Evolutionary conservation across 1,140 invertebrate genomes (phyloP).

Genomic region (Macrosteles quadrilineatus): DNA sequence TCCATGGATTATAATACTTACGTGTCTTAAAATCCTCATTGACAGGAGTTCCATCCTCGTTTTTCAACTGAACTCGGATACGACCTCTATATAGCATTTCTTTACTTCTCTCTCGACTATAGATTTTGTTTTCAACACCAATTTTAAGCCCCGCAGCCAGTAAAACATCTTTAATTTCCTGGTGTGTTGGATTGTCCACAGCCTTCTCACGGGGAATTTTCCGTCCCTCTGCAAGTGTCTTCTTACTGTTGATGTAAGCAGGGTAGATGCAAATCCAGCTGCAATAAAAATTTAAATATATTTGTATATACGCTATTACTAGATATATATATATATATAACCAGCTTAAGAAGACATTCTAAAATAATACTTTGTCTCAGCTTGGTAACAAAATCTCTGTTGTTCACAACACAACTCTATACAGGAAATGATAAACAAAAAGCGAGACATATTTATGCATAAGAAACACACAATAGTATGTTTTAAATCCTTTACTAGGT

Average conservation of each 20-base stretch:
- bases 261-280: slow-evolving; percentile 98
- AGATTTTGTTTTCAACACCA: slow-evolving; percentile 92
- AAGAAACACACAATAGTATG: too few relatives aligned
- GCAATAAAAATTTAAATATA: too few relatives aligned
- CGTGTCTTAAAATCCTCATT: slow-evolving; percentile 72
- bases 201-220: slow-evolving; percentile 81
- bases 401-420: too few relatives aligned
- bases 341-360: too few relatives aligned
- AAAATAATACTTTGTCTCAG: too few relatives aligned
- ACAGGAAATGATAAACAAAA: too few relatives aligned
- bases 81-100: slow-evolving; percentile 81
- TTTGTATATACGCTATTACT: too few relatives aligned
- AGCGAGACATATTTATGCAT: too few relatives aligned
- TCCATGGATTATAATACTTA: too few relatives aligned
- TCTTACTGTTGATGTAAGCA: slow-evolving; percentile 93
- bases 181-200: slow-evolving; percentile 91
- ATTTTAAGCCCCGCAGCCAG: slow-evolving; percentile 78
- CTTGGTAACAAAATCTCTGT: too few relatives aligned
- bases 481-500: too few relatives aligned
- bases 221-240: slow-evolving; percentile 84
- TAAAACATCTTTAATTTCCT: slow-evolving; percentile 93
- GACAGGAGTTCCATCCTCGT: slow-evolving; percentile 82
- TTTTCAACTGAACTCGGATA: slow-evolving; percentile 88
- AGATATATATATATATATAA: too few relatives aligned
- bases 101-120: slow-evolving; percentile 80